Evolutionary conservation across 2,888 invertebrate species (phyloP).

Genomic region (Serripes groenlandicus): DNA sequence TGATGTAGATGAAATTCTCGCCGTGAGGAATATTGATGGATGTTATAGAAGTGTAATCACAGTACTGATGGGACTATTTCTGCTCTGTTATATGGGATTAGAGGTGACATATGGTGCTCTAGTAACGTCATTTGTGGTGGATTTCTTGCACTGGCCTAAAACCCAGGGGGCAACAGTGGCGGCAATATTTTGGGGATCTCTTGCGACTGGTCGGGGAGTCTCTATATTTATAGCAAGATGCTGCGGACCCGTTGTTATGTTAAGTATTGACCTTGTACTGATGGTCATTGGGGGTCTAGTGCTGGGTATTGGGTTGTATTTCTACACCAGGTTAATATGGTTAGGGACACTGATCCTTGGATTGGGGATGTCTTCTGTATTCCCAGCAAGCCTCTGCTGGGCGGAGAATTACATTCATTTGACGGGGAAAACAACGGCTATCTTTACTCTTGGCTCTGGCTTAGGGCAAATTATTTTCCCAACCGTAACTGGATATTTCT

Average conservation of each 20-base stretch:
- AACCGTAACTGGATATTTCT: conserved; percentile 84
- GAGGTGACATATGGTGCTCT: conserved; percentile 87
- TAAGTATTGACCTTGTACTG: conserved; percentile 84
- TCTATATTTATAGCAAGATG: conserved; percentile 86
- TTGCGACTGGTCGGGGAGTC: conserved; percentile 86
- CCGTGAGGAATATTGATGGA: conserved; percentile 33
- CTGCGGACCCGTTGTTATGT: conserved; percentile 85
- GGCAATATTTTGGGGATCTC: conserved; percentile 87
- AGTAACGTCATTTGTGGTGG: conserved; percentile 85
- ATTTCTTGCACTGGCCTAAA: conserved; percentile 82
- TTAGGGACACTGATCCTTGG: conserved; percentile 86
- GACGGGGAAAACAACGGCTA: conserved; percentile 86
- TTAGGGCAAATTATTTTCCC: conserved; percentile 87
- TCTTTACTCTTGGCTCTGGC: conserved; percentile 86
- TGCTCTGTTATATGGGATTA: conserved; percentile 86
- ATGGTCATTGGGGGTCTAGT: conserved; percentile 83
- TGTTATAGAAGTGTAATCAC: conserved; percentile 77
- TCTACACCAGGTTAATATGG: conserved; percentile 83
- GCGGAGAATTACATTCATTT: conserved; percentile 86
- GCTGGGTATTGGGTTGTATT: conserved; percentile 81
- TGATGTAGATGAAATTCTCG: conserved; percentile 31
- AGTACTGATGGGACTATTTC: conserved; percentile 85
- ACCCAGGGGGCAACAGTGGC: conserved; percentile 85
- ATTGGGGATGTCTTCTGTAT: conserved; percentile 87
- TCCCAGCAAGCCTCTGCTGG: conserved; percentile 87